Conservation (phyloP, 2,113 vertebrate genomes). For the Machaerirhynchus nigripectus region DNA sequence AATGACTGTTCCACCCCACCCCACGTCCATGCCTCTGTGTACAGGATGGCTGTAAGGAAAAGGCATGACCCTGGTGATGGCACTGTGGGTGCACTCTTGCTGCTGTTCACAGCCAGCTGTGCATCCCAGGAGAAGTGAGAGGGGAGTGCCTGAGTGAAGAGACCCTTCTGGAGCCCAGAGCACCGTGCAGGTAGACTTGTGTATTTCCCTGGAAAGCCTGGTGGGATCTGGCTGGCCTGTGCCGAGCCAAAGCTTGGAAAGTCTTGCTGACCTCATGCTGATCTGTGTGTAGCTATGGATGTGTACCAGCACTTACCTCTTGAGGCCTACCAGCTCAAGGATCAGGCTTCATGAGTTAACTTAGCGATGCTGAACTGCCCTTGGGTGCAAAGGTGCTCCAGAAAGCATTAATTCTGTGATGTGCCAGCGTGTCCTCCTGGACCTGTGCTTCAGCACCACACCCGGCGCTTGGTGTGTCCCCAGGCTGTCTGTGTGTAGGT, state of each 20-base stretch:
- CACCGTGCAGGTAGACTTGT: rapidly evolving
- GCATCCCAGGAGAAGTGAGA: rapidly evolving
- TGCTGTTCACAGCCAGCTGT: neutral
- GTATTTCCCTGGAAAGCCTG: neutral
- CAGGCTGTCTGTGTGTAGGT: neutral
- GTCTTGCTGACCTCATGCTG: neutral
- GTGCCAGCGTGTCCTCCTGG: neutral
- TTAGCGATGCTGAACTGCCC: neutral
- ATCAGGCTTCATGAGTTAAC: neutral
- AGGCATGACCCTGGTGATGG: rapidly evolving
- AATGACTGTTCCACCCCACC: rapidly evolving
- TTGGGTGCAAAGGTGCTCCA: neutral
- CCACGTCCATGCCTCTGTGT: rapidly evolving
- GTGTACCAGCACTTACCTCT: neutral
- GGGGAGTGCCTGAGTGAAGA: neutral
- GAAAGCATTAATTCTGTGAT: neutral
- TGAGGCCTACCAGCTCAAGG: neutral
- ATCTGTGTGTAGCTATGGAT: neutral
- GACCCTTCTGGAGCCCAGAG: neutral
- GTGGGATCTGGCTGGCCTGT: neutral
- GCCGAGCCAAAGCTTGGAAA: neutral
- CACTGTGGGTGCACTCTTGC: rapidly evolving
- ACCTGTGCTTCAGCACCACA: neutral
- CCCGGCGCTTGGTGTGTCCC: neutral
- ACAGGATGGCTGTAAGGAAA: neutral